A percentile compares a stretch with the other conserved stretches of the same genome.
These are phyloP conservation scores for Alviniconcha marisindica DNA, from an alignment of 1,140 invertebrate genomes.

Conservation along the genomic window DNA sequence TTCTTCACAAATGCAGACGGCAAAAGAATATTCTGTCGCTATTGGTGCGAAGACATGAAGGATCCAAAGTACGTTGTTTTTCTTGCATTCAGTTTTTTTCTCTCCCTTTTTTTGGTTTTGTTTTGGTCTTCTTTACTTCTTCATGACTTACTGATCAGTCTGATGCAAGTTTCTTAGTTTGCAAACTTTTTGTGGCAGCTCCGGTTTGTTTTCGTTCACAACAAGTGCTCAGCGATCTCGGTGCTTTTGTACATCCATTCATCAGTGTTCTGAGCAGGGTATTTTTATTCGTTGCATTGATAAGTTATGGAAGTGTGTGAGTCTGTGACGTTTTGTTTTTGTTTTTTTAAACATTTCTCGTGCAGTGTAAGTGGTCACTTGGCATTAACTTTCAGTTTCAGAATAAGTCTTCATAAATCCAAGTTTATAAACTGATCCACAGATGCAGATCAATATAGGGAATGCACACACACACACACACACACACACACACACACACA, in stretches of 20 bases:
- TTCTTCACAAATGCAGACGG: conserved; percentile 20
- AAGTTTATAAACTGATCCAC: background rate
- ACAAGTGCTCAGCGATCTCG: too few species aligned
- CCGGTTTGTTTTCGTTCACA: background rate
- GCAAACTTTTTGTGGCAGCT: background rate
- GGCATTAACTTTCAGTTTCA: too few species aligned
- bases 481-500: too few species aligned
- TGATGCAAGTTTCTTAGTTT: background rate
- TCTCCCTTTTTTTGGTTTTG: background rate
- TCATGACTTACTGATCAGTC: background rate
- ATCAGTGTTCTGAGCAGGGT: too few species aligned
- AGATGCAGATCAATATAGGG: background rate
- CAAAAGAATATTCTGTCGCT: conserved; percentile 34
- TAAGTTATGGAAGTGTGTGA: background rate
- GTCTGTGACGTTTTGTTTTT: background rate
- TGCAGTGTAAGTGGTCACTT: too few species aligned
- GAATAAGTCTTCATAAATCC: background rate
- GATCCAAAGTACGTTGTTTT: conserved; percentile 13
- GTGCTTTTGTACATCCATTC: background rate
- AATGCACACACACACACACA: background rate
- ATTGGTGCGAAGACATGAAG: conserved; percentile 34
- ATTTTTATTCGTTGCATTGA: background rate
- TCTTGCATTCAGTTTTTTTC: background rate
- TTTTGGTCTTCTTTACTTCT: background rate
- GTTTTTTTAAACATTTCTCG: background rate